Evolutionary conservation across 2,888 invertebrate species (phyloP), one percentile per base, ranked within the genome.

Genomic region (Argyresthia albistria): DNA sequence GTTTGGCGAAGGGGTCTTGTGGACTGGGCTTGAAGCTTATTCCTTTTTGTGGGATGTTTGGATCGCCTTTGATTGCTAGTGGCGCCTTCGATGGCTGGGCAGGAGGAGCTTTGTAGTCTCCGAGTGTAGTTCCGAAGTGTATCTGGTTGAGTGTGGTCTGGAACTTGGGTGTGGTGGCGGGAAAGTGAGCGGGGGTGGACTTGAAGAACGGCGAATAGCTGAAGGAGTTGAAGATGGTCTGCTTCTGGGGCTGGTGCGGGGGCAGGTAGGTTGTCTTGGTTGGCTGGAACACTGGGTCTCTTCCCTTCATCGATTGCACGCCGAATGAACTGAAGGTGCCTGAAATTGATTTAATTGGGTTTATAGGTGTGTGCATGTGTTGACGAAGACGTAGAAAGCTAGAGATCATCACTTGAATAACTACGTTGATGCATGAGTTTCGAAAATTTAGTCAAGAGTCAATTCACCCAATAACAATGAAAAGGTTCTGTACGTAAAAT

Each of bases 321-420:
- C 90, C 90, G 59, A 89, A 90, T 12, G 88, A 82, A 60, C 89
- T 89, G 66, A 91, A 91, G 53, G 90, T 84, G 57, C 91, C 91
- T 75, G 76, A 39, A 77, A 77, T 14, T 8, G 25, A 6, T 25
- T 4, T 25, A 6, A 25, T 2, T 4, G 2, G 2, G 6, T 25
- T 25, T 25, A 4, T 25, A 25, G 6, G 25, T 25, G 6, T 25
- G 25, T 6, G 25, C 2, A 2, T 25, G 2, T 25, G 25, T 25
- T 25, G 2, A 2, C 2, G 25, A 25, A 25, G 25, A 6, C 6
- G 25, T 25, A 4, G 6, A 25, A 25, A 25, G 6, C 25, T 25
- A 6, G 25, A 25, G 25, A 25, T 4, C 25, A 25, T 25, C 2
- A 25, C 25, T 25, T 25, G 6, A 25, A 25, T 25, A 25, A 25